Evolutionary conservation across 2,797 vertebrate genomes (phyloP), one percentile per base, ranked within the genome.

Genomic region (Loriculus beryllinus): DNA sequence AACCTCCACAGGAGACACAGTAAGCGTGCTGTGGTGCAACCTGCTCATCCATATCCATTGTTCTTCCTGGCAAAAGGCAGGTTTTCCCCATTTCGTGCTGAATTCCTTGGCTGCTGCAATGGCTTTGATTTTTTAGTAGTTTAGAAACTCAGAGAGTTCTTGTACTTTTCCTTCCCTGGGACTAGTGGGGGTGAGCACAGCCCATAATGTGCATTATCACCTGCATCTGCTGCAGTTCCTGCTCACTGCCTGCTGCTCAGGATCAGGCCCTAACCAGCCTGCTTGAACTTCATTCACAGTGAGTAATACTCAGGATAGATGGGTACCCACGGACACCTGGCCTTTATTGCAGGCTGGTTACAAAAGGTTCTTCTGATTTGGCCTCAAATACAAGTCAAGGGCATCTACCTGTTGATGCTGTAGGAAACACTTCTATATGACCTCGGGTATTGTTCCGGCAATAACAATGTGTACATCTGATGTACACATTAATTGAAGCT

Each of bases 141-240:
- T 78, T 45, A 68, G 39, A 82, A 81, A 14, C 68, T 81, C 13
- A 12, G 28, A 86, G 42, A 6, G 14, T 57, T 80, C 37, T 68
- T 5, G 6, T 35, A 12, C 10, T 29, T 65, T n/a, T 62, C 3
- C 7, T 45, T 48, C 29, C 62, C 8, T 69, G 48, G 26, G 62
- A 45, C 14, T 33, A 7, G 28, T 0, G 0, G 0, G 0, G 47
- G 12, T 63, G 37, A 85, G 20, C 0, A 0, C 63, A 83, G 39
- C 35, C 40, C 15, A 7, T 35, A 5, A 12, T 57, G 60, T 56
- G 35, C 40, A 43, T 16, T 19, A 2, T 28, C n/a, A 45, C 12
- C 63, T 35, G 14, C 25, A 19, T 7, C 15, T 64, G 33, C 63
- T 82, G 35, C 35, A 28, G 28, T 5, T 72, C 71, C 69, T 69